phyloP scores from a whole-genome alignment of 1,140 invertebrate species.

The Drosophila persimilis region DNA sequence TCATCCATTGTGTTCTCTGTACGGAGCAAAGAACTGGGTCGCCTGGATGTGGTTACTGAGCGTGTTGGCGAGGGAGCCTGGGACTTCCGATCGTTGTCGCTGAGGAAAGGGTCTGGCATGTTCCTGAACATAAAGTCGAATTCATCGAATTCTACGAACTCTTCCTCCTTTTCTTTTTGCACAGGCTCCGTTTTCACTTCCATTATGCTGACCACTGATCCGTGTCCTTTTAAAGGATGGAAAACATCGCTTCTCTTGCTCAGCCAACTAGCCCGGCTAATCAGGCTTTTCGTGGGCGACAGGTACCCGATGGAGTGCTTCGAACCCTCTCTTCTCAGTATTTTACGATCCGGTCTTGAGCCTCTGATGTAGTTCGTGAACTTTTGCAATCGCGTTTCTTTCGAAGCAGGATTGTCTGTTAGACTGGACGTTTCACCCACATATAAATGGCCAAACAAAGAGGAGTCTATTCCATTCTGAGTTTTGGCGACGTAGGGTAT shows the following conservation, averaged over 20 bases:
- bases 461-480: no score
- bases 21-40: neutral
- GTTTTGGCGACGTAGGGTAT: no score
- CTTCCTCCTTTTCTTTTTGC: no score
- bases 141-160: neutral
- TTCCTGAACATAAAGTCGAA: neutral
- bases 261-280: neutral
- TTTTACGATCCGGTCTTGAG: conserved; percentile 16
- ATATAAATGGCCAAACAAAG: no score
- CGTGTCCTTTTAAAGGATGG: neutral
- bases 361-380: conserved; percentile 14
- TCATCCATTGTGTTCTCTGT: neutral
- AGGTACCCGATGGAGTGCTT: conserved; percentile 3
- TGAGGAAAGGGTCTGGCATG: neutral
- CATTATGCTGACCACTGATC: neutral
- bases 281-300: neutral
- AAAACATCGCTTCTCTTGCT: neutral
- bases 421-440: no score
- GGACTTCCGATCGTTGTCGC: neutral
- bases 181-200: neutral
- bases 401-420: no score
- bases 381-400: neutral
- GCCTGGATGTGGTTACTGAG: no score
- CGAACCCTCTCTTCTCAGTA: neutral
- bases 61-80: no score